phyloP scores from a whole-genome alignment of 2,888 invertebrate species.

The Phyllotreta striolata region DNA sequence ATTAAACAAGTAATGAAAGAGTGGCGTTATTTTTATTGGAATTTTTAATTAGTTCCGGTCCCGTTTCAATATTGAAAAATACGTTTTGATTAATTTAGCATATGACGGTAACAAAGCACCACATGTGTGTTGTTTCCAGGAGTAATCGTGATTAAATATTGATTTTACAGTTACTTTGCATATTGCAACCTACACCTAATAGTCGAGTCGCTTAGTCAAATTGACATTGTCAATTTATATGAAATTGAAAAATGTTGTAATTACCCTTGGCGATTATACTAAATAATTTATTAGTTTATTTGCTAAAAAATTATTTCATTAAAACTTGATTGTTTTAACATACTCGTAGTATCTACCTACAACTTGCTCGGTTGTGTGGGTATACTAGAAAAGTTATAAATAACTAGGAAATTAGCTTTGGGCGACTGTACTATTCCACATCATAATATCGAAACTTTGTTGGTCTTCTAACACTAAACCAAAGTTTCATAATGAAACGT shows the following conservation, averaged over 20 bases:
- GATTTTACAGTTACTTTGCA: constrained; percentile 55
- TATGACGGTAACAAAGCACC: constrained; percentile 54
- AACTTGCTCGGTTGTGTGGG: too few relatives aligned
- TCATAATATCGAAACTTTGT: constrained; percentile 27
- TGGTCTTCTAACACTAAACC: constrained; percentile 11
- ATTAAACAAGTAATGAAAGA: constrained; percentile 52
- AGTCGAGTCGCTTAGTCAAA: neutral
- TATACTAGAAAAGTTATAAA: too few relatives aligned
- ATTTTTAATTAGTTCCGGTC: constrained; percentile 56
- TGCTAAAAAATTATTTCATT: too few relatives aligned
- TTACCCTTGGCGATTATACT: too few relatives aligned
- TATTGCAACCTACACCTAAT: constrained; percentile 35
- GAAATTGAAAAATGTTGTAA: too few relatives aligned
- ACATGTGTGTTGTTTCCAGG: constrained; percentile 53
- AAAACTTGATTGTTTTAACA: too few relatives aligned
- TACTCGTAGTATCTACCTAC: too few relatives aligned
- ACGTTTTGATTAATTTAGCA: constrained; percentile 58
- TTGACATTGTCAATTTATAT: neutral
- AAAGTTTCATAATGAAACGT: constrained; percentile 30
- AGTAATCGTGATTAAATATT: constrained; percentile 58
- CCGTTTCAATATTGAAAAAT: constrained; percentile 56
- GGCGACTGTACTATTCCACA: constrained; percentile 5
- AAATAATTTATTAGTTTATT: too few relatives aligned
- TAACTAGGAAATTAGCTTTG: neutral
- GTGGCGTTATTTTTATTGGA: constrained; percentile 56